Conservation (phyloP, 2,888 invertebrate species). For the Drosophila mulleri region DNA sequence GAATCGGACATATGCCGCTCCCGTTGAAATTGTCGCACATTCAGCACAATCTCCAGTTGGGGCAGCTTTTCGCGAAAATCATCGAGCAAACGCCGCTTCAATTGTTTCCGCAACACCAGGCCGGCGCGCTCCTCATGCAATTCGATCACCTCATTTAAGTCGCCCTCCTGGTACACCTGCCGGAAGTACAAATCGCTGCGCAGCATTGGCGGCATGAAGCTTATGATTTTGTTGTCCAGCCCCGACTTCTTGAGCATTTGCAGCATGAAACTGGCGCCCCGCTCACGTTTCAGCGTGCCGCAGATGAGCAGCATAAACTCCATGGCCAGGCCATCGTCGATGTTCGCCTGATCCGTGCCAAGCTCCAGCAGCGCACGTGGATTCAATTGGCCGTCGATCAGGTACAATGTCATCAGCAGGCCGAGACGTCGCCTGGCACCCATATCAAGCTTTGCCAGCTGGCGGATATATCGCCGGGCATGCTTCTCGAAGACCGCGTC, state of each 20-base stretch:
- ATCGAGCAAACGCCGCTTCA: conserved; percentile 30
- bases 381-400: conserved; percentile 25
- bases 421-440: conserved; percentile 20
- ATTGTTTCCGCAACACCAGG: background rate
- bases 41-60: conserved; percentile 24
- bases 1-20: conserved; percentile 42
- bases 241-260: conserved; percentile 28
- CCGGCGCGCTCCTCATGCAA: conserved; percentile 33
- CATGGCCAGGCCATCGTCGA: conserved; percentile 31
- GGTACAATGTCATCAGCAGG: conserved; percentile 13
- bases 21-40: conserved; percentile 38
- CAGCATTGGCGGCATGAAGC: conserved; percentile 44
- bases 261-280: conserved; percentile 21
- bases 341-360: conserved; percentile 14
- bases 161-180: conserved; percentile 30
- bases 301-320: conserved; percentile 36
- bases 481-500: conserved; percentile 26
- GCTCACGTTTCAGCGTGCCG: conserved; percentile 21
- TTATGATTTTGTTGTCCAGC: conserved; percentile 27
- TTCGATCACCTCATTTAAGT: conserved; percentile 33
- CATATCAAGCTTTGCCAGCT: conserved; percentile 23
- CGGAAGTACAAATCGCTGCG: conserved; percentile 41
- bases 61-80: conserved; percentile 38
- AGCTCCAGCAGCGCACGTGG: conserved; percentile 16
- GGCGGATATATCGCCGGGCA: background rate